These are phyloP conservation scores for Stomatorhinus ivindoensis DNA, from an alignment of 2,113 vertebrate species.

Conservation along the genomic window DNA sequence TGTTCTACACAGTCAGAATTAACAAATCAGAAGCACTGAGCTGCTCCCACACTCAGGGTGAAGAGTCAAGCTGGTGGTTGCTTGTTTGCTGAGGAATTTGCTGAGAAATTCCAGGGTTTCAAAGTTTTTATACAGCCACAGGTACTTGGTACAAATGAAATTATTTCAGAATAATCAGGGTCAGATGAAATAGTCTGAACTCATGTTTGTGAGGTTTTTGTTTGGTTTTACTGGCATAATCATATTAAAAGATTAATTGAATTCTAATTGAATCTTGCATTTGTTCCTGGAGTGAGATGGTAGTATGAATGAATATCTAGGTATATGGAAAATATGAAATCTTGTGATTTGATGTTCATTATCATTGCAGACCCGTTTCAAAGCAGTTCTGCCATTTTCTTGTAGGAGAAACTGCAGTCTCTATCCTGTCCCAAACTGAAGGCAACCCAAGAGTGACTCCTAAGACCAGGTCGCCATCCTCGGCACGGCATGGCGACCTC, in stretches of 20 bases:
- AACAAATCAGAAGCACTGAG: neutral
- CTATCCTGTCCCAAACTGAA: neutral
- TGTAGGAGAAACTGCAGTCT: neutral
- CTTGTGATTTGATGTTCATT: neutral
- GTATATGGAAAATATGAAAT: neutral
- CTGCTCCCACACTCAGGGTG: neutral
- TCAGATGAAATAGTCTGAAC: neutral
- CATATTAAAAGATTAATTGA: neutral
- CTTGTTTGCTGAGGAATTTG: neutral
- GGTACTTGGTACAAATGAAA: neutral
- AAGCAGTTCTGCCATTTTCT: neutral
- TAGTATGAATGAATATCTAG: neutral
- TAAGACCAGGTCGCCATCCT: neutral
- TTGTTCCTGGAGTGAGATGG: neutral
- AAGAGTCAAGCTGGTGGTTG: neutral
- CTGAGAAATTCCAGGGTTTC: neutral
- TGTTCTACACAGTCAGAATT: neutral
- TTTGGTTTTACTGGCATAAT: neutral
- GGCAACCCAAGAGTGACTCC: neutral
- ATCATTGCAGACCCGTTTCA: neutral
- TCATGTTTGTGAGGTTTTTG: neutral
- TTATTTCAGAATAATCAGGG: neutral
- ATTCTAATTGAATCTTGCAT: neutral
- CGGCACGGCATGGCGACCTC: slow-evolving; percentile 29
- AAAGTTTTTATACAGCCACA: neutral